These are phyloP conservation scores for Pissodes strobi DNA, from an alignment of 1,140 invertebrate genomes.

Conservation along the genomic window DNA sequence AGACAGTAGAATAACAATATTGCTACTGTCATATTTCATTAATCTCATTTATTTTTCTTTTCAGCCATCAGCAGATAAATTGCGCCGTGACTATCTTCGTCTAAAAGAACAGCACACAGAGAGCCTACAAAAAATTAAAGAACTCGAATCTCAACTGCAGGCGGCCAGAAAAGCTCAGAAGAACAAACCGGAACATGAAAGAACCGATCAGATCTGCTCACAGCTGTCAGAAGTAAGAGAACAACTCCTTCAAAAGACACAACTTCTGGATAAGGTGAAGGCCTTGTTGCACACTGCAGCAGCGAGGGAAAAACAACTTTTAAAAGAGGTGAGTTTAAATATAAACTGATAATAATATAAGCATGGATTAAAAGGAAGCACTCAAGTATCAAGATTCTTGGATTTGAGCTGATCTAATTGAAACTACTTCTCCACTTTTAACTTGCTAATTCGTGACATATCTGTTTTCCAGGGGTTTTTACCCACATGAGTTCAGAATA, in stretches of 20 bases:
- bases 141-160: constrained; percentile 57
- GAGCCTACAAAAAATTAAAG: constrained; percentile 55
- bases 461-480: too few species aligned
- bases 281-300: constrained; percentile 60
- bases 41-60: constrained; percentile 23
- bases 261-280: constrained; percentile 62
- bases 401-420: too few species aligned
- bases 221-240: constrained; percentile 51
- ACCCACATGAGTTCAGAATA: too few species aligned
- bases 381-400: too few species aligned
- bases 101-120: constrained; percentile 57
- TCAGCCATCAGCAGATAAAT: constrained; percentile 43
- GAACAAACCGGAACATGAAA: constrained; percentile 13
- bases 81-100: constrained; percentile 43
- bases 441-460: too few species aligned
- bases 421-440: too few species aligned
- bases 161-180: constrained; percentile 6
- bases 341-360: too few species aligned
- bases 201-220: neutral
- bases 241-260: constrained; percentile 60
- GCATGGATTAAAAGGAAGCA: too few species aligned
- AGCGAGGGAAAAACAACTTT: constrained; percentile 60
- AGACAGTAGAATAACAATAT: too few species aligned
- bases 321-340: constrained; percentile 58
- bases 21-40: too few species aligned